These are phyloP conservation scores for Guaruba guarouba DNA, from an alignment of 2,113 vertebrate species.

Conservation along the genomic window DNA sequence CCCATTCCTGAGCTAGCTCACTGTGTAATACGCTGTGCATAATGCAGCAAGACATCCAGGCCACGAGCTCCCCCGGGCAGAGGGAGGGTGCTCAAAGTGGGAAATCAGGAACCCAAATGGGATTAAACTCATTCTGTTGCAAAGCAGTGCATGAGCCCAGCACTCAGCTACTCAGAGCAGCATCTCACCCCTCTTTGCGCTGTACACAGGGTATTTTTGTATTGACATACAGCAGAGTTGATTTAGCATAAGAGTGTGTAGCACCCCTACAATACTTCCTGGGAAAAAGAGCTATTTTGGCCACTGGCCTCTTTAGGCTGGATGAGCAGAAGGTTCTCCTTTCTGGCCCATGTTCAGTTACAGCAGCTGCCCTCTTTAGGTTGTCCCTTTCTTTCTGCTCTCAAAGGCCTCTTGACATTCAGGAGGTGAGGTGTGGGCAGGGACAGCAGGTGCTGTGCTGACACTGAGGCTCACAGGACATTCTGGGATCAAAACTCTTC, in stretches of 20 bases:
- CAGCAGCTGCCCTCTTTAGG: not conserved
- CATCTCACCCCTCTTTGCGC: not conserved
- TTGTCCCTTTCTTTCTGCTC: not conserved
- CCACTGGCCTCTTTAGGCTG: not conserved
- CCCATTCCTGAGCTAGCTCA: not conserved
- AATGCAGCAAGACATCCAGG: not conserved
- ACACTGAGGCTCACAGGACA: not conserved
- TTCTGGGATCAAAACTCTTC: not conserved
- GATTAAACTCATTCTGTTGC: not conserved
- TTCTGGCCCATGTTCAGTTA: not conserved
- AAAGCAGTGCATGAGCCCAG: not conserved
- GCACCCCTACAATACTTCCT: not conserved
- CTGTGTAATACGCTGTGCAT: not conserved
- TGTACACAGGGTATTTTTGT: not conserved
- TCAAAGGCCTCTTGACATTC: not conserved
- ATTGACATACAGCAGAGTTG: not conserved
- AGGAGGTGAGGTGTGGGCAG: not conserved
- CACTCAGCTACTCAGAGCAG: not conserved
- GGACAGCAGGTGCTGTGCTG: not conserved
- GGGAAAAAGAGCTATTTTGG: not conserved
- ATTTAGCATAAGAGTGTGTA: not conserved
- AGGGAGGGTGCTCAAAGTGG: not conserved
- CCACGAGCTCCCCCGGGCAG: accelerated
- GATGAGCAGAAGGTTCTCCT: not conserved
- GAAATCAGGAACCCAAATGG: not conserved